These are phyloP conservation scores for Discoglossus pictus DNA, from an alignment of 2,797 vertebrate species.

Conservation along the genomic window DNA sequence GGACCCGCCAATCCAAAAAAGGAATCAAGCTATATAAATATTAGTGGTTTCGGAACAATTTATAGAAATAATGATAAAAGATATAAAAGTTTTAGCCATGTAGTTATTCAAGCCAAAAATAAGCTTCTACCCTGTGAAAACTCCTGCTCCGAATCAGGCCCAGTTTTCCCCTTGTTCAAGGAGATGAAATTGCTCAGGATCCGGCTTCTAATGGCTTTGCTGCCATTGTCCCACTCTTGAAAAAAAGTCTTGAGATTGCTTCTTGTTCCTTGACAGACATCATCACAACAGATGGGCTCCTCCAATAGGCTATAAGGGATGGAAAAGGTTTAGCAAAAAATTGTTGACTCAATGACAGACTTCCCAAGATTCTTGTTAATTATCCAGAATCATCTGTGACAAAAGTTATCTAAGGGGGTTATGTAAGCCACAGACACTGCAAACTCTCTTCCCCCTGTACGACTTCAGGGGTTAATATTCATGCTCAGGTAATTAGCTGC, in stretches of 20 bases:
- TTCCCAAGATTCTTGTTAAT: too few species aligned
- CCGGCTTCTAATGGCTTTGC: slow-evolving; percentile 57
- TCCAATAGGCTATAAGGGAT: slow-evolving; percentile 32
- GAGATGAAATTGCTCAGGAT: slow-evolving; percentile 77
- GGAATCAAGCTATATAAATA: too few species aligned
- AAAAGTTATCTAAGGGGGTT: too few species aligned
- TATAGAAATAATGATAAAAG: slow-evolving; percentile 56
- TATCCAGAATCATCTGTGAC: too few species aligned
- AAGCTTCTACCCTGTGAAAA: slow-evolving; percentile 81
- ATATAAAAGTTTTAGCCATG: slow-evolving; percentile 83
- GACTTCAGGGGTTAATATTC: too few species aligned
- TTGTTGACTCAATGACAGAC: too few species aligned
- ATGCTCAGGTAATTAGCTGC: too few species aligned
- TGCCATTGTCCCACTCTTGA: slow-evolving; percentile 77
- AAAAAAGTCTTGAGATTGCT: slow-evolving; percentile 73
- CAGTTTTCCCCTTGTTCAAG: slow-evolving; percentile 72
- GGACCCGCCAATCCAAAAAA: too few species aligned
- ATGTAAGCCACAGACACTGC: too few species aligned
- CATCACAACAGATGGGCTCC: slow-evolving; percentile 54
- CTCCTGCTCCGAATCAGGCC: slow-evolving; percentile 77
- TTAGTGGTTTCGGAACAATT: too few species aligned
- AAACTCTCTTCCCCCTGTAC: too few species aligned
- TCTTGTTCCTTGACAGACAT: slow-evolving; percentile 68
- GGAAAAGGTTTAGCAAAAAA: too few species aligned
- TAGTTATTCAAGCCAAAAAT: slow-evolving; percentile 78